Percentiles rank a stretch among this genome's conserved stretches.
Conservation (phyloP, 2,888 invertebrate species). For the Eupithecia abbreviata region DNA sequence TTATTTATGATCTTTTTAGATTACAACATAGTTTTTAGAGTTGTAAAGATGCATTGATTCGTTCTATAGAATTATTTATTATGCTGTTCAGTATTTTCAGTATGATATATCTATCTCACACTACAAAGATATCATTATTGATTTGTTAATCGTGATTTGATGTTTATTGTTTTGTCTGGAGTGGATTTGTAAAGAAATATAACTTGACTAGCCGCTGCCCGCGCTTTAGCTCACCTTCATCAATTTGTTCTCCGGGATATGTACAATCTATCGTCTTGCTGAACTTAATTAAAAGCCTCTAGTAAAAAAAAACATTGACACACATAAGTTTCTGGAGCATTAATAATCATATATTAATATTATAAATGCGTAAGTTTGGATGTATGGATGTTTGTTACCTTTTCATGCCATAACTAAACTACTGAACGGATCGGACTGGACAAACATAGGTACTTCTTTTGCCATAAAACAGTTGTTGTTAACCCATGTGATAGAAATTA, state of each 20-base stretch:
- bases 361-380: too few species aligned
- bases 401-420: too few species aligned
- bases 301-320: not conserved
- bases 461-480: too few species aligned
- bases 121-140: not conserved
- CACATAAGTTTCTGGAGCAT: not conserved
- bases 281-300: not conserved
- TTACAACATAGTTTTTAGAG: not conserved
- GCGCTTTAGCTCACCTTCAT: not conserved
- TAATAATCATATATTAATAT: not conserved
- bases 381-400: too few species aligned
- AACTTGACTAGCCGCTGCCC: not conserved
- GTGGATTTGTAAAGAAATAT: not conserved
- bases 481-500: too few species aligned
- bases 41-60: not conserved
- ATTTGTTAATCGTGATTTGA: not conserved
- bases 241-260: not conserved
- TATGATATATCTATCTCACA: not conserved
- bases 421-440: too few species aligned
- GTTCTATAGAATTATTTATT: not conserved
- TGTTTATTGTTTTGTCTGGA: not conserved
- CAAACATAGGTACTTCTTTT: too few species aligned
- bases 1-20: constrained; percentile 1
- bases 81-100: not conserved
- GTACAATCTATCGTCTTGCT: not conserved